Base-by-base conservation (phyloP, 2,113 vertebrate species). In the Lampris megalopsis region DNA sequence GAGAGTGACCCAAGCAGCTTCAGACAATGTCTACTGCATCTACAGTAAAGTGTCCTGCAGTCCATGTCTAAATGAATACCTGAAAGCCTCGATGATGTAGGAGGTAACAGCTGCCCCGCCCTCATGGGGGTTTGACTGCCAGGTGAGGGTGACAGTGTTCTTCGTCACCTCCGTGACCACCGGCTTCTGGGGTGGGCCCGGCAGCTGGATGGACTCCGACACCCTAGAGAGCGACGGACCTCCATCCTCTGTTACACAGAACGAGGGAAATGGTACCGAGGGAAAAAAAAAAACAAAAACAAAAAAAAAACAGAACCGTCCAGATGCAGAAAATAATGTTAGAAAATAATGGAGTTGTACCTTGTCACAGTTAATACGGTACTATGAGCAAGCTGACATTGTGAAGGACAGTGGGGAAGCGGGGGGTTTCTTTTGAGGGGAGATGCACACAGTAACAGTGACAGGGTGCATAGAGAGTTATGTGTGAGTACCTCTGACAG, bases 61-160 rank as follows among this genome's bases (percentile, higher is more conserved):
- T 11, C 4, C 6, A 37, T 9, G 47, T 13, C 2, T 59, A 52
- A 8, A 2, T 24, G 7, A 2, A 35, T 93, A 99, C 97, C 98
- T 99, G 94, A 99, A 99, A 38, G 97, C 97, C 86, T 99, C 97
- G 24, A 99, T 96, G 5, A 98, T 78, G 80, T 98, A 99, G 7
- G 96, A 97, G 41, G 93, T 96, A 75, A 94, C 94, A 0, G 91
- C 70, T 0, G 93, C 85, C 0, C 93, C 95, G 5, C 92, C 84
- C 0, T 92, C 90, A 24, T 95, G 92, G 1, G 91, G 85, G 2
- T 90, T 96, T 62, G 95, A 93, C 89, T 97, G 95, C 98, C 98
- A 98, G 64, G 93, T 96, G 81, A 99, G 92, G 10, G 97, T 98
- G 59, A 98, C 92, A 0, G 96, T 97, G 91, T 91, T 96, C 59